These are phyloP conservation scores for silkworm (Bombyx mori) DNA, from an alignment of 1,140 invertebrate genomes.

Conservation along the genomic window ASM3026992v2 NC_085124.1:8344001-8344500, in stretches of 20 bases:
- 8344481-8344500: too few relatives aligned
- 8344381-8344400: too few relatives aligned
- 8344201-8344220: slow-evolving; percentile 51
- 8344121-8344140: slow-evolving; percentile 36
- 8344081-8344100: slow-evolving; percentile 23
- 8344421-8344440: too few relatives aligned
- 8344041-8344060: slow-evolving; percentile 39
- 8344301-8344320: slow-evolving; percentile 42
- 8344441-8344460: too few relatives aligned
- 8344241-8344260: slow-evolving; percentile 40
- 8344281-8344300: slow-evolving; percentile 40
- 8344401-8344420: too few relatives aligned
- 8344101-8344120: slow-evolving; percentile 24
- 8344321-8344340: slow-evolving; percentile 16
- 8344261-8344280: slow-evolving; percentile 59
- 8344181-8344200: slow-evolving; percentile 20
- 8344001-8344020: slow-evolving; percentile 1
- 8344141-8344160: slow-evolving; percentile 16
- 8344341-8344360: too few relatives aligned
- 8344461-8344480: too few relatives aligned
- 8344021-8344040: slow-evolving; percentile 18
- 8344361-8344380: too few relatives aligned
- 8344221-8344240: slow-evolving; percentile 42
- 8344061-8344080: slow-evolving; percentile 20
- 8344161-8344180: slow-evolving; percentile 8